These are phyloP conservation scores for Drosophila gunungcola DNA, from an alignment of 1,140 invertebrate species.

Conservation along the genomic window DNA sequence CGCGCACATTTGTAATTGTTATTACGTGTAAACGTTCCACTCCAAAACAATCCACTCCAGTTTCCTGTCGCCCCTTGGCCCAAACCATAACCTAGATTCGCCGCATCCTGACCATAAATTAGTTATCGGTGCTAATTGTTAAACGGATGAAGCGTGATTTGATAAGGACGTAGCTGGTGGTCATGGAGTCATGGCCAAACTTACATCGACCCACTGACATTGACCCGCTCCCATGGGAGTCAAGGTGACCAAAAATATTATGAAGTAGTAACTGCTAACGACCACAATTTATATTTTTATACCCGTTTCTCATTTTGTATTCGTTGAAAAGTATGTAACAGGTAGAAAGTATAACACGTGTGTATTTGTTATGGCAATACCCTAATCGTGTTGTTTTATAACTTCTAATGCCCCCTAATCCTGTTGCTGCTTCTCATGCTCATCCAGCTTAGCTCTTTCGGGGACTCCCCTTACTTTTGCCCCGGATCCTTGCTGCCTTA, in stretches of 20 bases:
- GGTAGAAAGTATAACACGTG: too few species aligned
- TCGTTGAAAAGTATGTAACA: too few species aligned
- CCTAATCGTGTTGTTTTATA: slow-evolving; percentile 80
- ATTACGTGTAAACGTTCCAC: slow-evolving; percentile 54
- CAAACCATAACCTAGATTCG: slow-evolving; percentile 4
- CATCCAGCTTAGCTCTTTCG: slow-evolving; percentile 26
- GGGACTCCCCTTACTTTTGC: neutral
- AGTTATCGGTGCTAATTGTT: slow-evolving; percentile 61
- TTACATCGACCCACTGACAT: slow-evolving; percentile 10
- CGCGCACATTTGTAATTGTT: slow-evolving; percentile 63
- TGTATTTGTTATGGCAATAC: slow-evolving; percentile 57
- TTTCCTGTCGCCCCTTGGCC: neutral
- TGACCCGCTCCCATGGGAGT: neutral
- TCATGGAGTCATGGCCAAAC: neutral
- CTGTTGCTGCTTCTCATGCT: slow-evolving; percentile 39
- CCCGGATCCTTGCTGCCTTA: slow-evolving; percentile 6
- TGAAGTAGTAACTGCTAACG: too few species aligned
- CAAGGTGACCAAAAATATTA: too few species aligned
- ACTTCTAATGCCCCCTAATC: slow-evolving; percentile 75
- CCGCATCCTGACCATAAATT: slow-evolving; percentile 50
- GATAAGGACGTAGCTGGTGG: slow-evolving; percentile 18
- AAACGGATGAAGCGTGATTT: slow-evolving; percentile 54
- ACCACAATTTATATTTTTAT: too few species aligned
- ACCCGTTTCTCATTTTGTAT: too few species aligned
- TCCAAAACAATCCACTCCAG: slow-evolving; percentile 24